Evolutionary conservation across 2,888 invertebrate species (phyloP), one percentile per base, ranked within the genome.

Genomic region (Busseola fusca): DNA sequence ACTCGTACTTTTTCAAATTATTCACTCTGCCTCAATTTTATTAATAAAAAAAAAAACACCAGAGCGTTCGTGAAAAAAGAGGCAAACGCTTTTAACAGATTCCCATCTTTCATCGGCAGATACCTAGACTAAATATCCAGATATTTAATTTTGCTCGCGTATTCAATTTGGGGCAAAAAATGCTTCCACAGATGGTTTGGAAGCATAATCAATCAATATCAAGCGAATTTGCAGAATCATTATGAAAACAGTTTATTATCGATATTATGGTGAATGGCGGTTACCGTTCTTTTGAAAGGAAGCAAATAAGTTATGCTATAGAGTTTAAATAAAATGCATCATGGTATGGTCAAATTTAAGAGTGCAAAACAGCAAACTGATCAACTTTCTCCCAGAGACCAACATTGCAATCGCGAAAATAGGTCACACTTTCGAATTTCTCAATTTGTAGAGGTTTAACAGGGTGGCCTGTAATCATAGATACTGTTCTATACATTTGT

Each of bases 131-230:
- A 80, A 78, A 76, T 76, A 80, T 76, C 76, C 66, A 83, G 81
- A 80, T 84, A 80, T 81, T 82, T 78, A 86, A 85, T 81, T 78
- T 69, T 37, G 45, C 59, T 59, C 65, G 52, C 69, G 69, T 73
- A 76, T 81, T 81, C 72, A 81, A 81, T 83, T 80, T 76, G 37
- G 63, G n/a, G 62, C 64, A 76, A 80, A 80, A 83, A 83, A 82
- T 56, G 62, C 76, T 74, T 64, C 57, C 72, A 71, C 87, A 86
- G 87, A 83, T 87, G 87, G 57, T 80, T 37, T 12, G 73, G 87
- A 85, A 81, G 82, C 67, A 72, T 83, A 80, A 87, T 87, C 87
- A 87, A 87, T 87, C 86, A 87, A 79, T 85, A 81, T 84, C 74
- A 68, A 42, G 40, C 25, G 70, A 83, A 81, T 74, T 79, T 74